These are phyloP conservation scores for Platypus cylindrus DNA, from an alignment of 2,888 invertebrate species.

Conservation along the genomic window DNA sequence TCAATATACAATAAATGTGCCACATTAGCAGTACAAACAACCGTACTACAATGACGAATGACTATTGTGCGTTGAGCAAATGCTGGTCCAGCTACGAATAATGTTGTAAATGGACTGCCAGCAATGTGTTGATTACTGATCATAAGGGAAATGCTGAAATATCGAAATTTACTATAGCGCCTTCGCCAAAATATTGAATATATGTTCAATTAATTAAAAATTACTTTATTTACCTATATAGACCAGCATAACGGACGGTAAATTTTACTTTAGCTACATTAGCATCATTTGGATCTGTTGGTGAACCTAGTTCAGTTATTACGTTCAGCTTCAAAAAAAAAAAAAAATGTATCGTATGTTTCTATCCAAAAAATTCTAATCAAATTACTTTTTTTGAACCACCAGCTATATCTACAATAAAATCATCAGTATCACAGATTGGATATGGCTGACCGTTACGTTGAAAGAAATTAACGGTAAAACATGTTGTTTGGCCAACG, in stretches of 20 bases:
- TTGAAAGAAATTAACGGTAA: slow-evolving; percentile 81
- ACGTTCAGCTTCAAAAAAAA: slow-evolving; percentile 52
- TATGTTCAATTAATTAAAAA: neutral
- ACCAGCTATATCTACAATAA: slow-evolving; percentile 76
- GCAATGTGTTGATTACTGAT: slow-evolving; percentile 70
- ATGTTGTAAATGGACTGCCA: slow-evolving; percentile 76
- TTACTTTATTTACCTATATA: slow-evolving; percentile 48
- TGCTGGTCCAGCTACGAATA: slow-evolving; percentile 71
- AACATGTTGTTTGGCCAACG: slow-evolving; percentile 86
- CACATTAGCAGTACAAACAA: slow-evolving; percentile 67
- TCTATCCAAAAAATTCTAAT: too few species aligned
- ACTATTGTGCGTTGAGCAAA: slow-evolving; percentile 75
- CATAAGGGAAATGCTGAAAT: slow-evolving; percentile 56
- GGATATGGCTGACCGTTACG: slow-evolving; percentile 90
- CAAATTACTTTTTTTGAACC: slow-evolving; percentile 62
- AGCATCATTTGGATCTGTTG: slow-evolving; percentile 70
- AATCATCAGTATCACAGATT: slow-evolving; percentile 84
- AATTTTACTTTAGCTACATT: slow-evolving; percentile 84
- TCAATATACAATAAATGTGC: slow-evolving; percentile 71
- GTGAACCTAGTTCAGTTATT: slow-evolving; percentile 78
- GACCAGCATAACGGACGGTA: slow-evolving; percentile 81
- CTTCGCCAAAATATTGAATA: neutral
- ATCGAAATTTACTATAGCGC: neutral
- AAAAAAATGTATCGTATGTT: slow-evolving; percentile 5
- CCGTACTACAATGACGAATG: slow-evolving; percentile 58